A percentile compares a stretch with the other conserved stretches of the same genome.
These are phyloP conservation scores for Caranx melampygus DNA, from an alignment of 2,113 vertebrate species.

Conservation along the genomic window DNA sequence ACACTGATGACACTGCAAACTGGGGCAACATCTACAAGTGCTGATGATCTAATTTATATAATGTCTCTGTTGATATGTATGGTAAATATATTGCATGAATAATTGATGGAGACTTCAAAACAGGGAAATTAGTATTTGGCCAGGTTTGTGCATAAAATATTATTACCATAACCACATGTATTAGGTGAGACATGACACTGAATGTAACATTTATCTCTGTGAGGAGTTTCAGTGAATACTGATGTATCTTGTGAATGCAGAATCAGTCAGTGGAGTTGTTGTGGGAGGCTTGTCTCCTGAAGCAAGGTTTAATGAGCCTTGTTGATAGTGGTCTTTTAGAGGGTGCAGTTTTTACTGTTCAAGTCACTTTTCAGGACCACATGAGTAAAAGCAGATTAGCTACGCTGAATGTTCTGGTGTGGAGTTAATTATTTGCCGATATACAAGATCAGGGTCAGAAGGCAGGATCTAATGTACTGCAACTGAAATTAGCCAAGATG, in stretches of 20 bases:
- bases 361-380: constrained; percentile 25
- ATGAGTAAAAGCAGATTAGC: not conserved
- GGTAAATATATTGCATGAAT: not conserved
- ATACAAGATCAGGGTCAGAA: constrained; percentile 9
- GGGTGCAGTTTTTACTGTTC: not conserved
- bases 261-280: not conserved
- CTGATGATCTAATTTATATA: not conserved
- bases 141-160: not conserved
- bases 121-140: not conserved
- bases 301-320: constrained; percentile 17
- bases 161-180: not conserved
- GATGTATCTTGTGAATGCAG: constrained; percentile 16
- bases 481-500: constrained; percentile 16
- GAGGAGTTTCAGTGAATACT: not conserved
- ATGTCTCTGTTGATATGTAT: not conserved
- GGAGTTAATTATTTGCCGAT: constrained; percentile 11
- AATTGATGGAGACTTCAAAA: not conserved
- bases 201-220: constrained; percentile 7
- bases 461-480: not conserved
- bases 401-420: not conserved
- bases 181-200: not conserved
- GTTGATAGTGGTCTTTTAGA: not conserved
- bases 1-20: not conserved
- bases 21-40: constrained; percentile 8
- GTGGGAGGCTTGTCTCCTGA: constrained; percentile 2